Conservation (phyloP, 2,113 vertebrate genomes). For the Dinomys branickii region DNA sequence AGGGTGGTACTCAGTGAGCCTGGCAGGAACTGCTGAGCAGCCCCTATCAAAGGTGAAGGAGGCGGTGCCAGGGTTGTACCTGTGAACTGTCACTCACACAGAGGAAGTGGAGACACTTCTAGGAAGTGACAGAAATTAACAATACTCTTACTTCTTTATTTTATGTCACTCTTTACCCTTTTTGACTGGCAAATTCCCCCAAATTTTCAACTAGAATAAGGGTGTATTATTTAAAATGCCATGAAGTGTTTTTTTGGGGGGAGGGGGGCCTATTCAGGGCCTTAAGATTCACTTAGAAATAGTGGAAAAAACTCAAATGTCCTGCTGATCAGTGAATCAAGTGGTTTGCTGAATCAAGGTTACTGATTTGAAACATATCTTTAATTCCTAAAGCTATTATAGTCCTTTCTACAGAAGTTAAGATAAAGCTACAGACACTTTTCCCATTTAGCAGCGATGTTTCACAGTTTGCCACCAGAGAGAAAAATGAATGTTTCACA, state of each 20-base stretch:
- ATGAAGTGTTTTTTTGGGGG: not conserved
- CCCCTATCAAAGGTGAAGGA: not conserved
- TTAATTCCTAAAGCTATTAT: not conserved
- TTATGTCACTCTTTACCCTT: not conserved
- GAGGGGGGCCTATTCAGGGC: not conserved
- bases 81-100: not conserved
- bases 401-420: conserved; percentile 7
- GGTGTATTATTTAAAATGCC: not conserved
- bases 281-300: not conserved
- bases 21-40: fast-evolving
- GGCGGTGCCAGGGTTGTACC: not conserved
- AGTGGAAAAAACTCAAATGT: not conserved
- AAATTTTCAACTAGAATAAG: conserved; percentile 4
- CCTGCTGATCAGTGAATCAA: not conserved
- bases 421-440: not conserved
- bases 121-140: not conserved
- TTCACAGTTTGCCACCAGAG: not conserved
- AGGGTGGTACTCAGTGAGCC: fast-evolving
- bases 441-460: not conserved
- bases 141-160: not conserved
- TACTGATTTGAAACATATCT: not conserved
- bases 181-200: conserved; percentile 22
- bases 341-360: not conserved
- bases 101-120: not conserved
- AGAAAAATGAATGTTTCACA: conserved; percentile 36